A percentile compares a stretch with the other conserved stretches of the same genome.
These are phyloP conservation scores for Macquaria australasica DNA, from an alignment of 2,113 vertebrate species.

Conservation along the genomic window DNA sequence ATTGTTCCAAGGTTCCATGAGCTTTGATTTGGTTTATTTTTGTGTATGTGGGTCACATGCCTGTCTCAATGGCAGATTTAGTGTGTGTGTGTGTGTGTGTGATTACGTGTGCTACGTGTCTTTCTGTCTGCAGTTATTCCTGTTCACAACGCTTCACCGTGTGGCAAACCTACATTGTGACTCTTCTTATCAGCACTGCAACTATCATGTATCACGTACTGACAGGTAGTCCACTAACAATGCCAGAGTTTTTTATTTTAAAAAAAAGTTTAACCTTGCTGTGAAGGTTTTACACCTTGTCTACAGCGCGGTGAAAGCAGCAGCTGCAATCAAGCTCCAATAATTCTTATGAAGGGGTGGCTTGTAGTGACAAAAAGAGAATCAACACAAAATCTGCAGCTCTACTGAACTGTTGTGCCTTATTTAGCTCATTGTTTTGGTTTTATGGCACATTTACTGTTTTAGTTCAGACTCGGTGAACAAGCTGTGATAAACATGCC, in stretches of 20 bases:
- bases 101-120: constrained; percentile 25
- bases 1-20: not conserved
- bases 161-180: not conserved
- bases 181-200: not conserved
- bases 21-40: constrained; percentile 50
- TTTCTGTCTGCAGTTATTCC: constrained; percentile 6
- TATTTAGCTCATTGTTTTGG: not conserved
- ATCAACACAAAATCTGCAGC: not conserved
- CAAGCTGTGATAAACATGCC: not conserved
- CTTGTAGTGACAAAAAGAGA: not conserved
- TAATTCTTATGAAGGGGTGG: too few species aligned
- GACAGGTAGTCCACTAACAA: not conserved
- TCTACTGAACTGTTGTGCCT: not conserved
- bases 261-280: not conserved
- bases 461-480: not conserved
- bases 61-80: not conserved
- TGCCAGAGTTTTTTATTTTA: too few species aligned
- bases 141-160: not conserved
- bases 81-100: not conserved
- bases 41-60: constrained; percentile 28
- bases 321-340: not conserved
- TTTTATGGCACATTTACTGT: not conserved
- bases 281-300: not conserved
- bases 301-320: not conserved
- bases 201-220: not conserved